Percentiles rank a stretch among this genome's conserved stretches.
These are phyloP conservation scores for Lissocephala sabroskyi DNA, from an alignment of 2,888 invertebrate species.

Conservation along the genomic window DNA sequence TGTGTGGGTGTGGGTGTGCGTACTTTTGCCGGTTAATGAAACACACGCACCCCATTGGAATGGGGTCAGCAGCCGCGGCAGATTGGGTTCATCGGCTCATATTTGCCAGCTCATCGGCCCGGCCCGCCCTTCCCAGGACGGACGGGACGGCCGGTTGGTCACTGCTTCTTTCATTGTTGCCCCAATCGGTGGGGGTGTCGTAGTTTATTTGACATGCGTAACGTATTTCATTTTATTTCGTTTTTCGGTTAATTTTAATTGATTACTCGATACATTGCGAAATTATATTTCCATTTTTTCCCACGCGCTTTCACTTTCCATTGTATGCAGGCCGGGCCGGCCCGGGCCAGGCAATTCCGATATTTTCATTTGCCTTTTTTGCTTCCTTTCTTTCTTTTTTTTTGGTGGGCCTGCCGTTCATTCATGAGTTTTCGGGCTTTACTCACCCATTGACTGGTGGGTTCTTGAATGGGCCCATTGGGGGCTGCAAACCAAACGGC, in stretches of 20 bases:
- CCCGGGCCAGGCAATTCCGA: too few relatives aligned
- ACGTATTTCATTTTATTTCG: constrained; percentile 38
- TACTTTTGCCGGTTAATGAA: constrained; percentile 45
- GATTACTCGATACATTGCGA: constrained; percentile 55
- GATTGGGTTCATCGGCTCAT: constrained; percentile 19
- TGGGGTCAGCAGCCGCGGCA: constrained; percentile 50
- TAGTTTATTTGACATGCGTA: constrained; percentile 37
- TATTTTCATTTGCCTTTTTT: not conserved
- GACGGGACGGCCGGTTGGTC: not conserved
- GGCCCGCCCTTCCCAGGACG: not conserved
- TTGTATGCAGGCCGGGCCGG: not conserved
- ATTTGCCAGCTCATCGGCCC: constrained; percentile 16
- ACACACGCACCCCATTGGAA: constrained; percentile 58
- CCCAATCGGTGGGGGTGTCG: constrained; percentile 8
- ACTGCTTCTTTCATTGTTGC: constrained; percentile 20
- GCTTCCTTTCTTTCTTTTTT: constrained; percentile 11
- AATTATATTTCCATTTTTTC: constrained; percentile 33
- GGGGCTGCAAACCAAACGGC: constrained; percentile 7
- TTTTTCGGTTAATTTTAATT: constrained; percentile 66
- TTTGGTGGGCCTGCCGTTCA: constrained; percentile 33
- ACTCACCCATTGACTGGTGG: too few relatives aligned
- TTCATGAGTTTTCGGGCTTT: constrained; percentile 38
- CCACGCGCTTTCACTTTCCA: constrained; percentile 44
- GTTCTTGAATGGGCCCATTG: not conserved
- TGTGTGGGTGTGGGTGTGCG: constrained; percentile 5